Base-by-base conservation (phyloP, 2,888 invertebrate species). In the Tenodera sinensis region DNA sequence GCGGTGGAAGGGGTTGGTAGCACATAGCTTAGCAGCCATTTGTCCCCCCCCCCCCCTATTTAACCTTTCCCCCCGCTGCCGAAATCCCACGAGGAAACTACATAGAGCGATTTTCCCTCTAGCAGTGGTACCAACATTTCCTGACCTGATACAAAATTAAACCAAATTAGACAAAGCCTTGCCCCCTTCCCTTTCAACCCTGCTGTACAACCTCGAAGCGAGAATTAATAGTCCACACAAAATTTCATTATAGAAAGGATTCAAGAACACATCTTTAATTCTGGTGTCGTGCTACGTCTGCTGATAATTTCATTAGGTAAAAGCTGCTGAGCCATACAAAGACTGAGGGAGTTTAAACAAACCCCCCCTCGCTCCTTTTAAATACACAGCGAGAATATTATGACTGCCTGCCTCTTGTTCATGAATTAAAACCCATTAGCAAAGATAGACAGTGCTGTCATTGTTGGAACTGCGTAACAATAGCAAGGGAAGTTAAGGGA, bases 171-270 rank as follows among this genome's bases (percentile, higher is more conserved):
- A 90, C 90, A 90, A 90, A 88, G 89, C 85, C 34, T 28, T 54
- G 34, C 42, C 42, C 42, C 42, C 42, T 42, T 54, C 88, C 88
- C 88, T 71, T 71, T 71, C 54, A 71, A 71, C 42, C 42, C 42
- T 12, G 42, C 42, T 42, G 42, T 42, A 42, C 42, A 82, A 89
- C 89, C 90, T 88, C 90, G 85, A 87, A 89, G 90, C 86, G 88
- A 81, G 90, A 89, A 90, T 90, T 90, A 89, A 90, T 89, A 89
- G 90, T 87, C 88, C 90, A 88, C 89, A 88, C 90, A 89, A 90
- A 89, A 85, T 90, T 89, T 89, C 90, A 89, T 90, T 89, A 89
- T 89, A 85, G 54, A 84, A 54, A 88, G 42, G 83, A 90, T 85
- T 84, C 83, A 81, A 71, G 54, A 71, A 71, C 54, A 83, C 30